Conservation (phyloP, 2,888 invertebrate genomes). For the Anorthoa munda region DNA sequence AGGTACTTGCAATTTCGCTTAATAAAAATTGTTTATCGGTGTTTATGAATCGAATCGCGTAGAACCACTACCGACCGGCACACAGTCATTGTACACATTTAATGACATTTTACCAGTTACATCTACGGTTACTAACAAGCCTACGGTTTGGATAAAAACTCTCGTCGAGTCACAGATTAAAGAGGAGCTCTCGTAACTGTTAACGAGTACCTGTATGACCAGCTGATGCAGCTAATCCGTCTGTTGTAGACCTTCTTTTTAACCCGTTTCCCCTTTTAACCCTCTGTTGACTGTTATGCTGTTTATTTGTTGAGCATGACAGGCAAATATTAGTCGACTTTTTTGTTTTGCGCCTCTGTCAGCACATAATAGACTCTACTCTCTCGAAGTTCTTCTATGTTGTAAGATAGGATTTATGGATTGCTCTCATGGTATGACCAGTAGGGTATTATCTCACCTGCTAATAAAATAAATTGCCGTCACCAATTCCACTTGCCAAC, state of each 20-base stretch:
- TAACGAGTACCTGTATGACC: background rate
- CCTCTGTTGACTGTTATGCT: constrained; percentile 9
- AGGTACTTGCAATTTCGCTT: too few species aligned
- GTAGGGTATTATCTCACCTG: background rate
- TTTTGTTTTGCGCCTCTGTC: background rate
- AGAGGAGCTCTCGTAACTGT: background rate
- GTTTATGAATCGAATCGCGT: too few species aligned
- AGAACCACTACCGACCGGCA: too few species aligned
- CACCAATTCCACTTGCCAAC: constrained; percentile 3
- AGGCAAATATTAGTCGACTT: constrained; percentile 9
- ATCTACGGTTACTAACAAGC: background rate
- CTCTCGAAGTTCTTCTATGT: background rate
- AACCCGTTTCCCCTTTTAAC: background rate
- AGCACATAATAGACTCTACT: background rate
- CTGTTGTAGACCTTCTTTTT: constrained; percentile 3
- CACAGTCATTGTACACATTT: background rate
- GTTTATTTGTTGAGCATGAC: constrained; percentile 41
- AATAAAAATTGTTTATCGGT: too few species aligned
- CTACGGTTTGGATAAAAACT: background rate
- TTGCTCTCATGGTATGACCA: background rate
- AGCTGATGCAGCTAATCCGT: background rate
- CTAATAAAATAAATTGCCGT: constrained; percentile 11
- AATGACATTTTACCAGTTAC: background rate
- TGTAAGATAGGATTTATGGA: background rate
- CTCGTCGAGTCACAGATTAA: background rate